Evolutionary conservation across 53 echinoderm and acorn worm species (phyloP), one percentile per base, ranked within the genome.

Genomic region (Paracentrotus lividus): DNA sequence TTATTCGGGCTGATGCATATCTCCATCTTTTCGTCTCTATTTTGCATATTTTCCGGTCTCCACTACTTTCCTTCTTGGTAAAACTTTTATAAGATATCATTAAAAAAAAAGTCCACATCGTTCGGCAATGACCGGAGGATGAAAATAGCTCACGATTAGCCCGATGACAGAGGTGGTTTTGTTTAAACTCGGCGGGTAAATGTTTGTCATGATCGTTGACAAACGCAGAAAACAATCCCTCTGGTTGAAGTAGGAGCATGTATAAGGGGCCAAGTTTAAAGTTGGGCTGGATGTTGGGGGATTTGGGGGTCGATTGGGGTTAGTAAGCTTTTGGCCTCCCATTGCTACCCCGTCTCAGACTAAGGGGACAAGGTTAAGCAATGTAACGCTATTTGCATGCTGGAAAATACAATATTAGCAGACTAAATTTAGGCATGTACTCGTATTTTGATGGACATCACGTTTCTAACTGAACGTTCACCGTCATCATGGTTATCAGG

Each of bases 301-400:
- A 86, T 86, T 86, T 86, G 86, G 86, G 38, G 86, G 86, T 86
- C 86, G 86, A 54, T 86, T 36, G 86, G 86, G 86, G 86, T 86
- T 86, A 86, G 86, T 56, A 56, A 29, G 53, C 56, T 56, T 21
- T 86, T 86, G 86, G 54, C 86, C 86, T 36, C 38, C 45, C 16
- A 33, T 21, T 86, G 86, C 86, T 56, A n/a, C n/a, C 53, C 86
- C 56, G 86, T 86, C 34, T 21, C 54, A 31, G 26, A n/a, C n/a
- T n/a, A n/a, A 56, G 86, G 20, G 86, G 86, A 27, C 86, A 86
- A 86, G 86, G 86, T 54, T 86, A 86, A 86, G 86, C 40, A 86
- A 56, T 81, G 81, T 81, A 81, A 47, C 81, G 47, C 47, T 81
- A 81, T 47, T 81, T 44, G 47, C 45, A 47, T 34, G 81, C 14